Conservation (phyloP, 2,888 invertebrate species). For the Monoplex corrugatus region DNA sequence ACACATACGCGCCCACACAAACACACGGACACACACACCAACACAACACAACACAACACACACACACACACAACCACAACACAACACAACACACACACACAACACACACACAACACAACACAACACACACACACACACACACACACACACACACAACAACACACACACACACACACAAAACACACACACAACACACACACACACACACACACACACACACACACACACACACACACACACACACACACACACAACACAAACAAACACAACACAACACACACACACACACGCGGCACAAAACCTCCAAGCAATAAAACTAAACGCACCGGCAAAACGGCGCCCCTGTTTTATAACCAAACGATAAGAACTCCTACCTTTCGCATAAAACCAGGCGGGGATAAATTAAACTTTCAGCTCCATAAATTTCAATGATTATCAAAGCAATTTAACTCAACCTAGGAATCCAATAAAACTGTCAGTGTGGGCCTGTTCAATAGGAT, state of each 20-base stretch:
- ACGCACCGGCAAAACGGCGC: constrained; percentile 20
- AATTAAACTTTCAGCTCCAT: background rate
- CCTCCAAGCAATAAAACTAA: background rate
- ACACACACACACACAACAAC: background rate
- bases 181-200: background rate
- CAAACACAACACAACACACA: background rate
- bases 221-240: background rate
- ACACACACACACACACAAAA: background rate
- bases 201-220: constrained; percentile 13
- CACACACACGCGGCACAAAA: background rate
- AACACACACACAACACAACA: too few species aligned
- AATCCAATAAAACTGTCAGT: constrained; percentile 4
- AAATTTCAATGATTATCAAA: constrained; percentile 13
- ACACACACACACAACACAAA: background rate
- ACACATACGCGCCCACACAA: background rate
- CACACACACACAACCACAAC: background rate
- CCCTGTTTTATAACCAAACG: background rate
- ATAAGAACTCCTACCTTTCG: background rate
- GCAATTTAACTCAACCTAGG: constrained; percentile 4
- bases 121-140: background rate
- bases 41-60: background rate
- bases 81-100: too few species aligned
- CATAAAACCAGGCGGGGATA: background rate
- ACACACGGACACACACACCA: background rate
- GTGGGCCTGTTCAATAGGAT: too few species aligned